phyloP scores from a whole-genome alignment of 2,888 invertebrate species.

The Drosophila basisetae region DNA sequence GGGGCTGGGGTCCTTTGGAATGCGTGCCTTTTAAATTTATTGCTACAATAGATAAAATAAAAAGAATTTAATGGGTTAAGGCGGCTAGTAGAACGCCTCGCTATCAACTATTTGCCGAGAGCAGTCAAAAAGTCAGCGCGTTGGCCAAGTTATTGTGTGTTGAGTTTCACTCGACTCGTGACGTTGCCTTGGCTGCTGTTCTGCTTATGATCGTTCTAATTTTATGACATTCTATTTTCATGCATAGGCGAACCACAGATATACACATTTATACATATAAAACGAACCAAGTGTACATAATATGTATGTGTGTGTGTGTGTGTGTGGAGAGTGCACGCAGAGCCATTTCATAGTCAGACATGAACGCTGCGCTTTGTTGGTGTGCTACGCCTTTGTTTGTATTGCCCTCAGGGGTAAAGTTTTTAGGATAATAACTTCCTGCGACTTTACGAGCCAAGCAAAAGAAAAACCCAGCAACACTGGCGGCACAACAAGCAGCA shows the following conservation, averaged over 20 bases:
- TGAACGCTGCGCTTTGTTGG: slow-evolving; percentile 76
- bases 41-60: slow-evolving; percentile 49
- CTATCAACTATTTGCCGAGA: slow-evolving; percentile 71
- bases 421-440: slow-evolving; percentile 83
- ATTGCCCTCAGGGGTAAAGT: slow-evolving; percentile 82
- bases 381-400: slow-evolving; percentile 78
- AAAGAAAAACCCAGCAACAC: slow-evolving; percentile 63
- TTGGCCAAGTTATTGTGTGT: slow-evolving; percentile 56
- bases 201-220: slow-evolving; percentile 76
- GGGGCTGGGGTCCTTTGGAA: slow-evolving; percentile 4
- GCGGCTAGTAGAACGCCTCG: slow-evolving; percentile 63
- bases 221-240: slow-evolving; percentile 79
- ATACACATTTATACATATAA: slow-evolving; percentile 7
- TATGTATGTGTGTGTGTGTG: slow-evolving; percentile 17
- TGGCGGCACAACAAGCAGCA: slow-evolving; percentile 30
- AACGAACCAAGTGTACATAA: slow-evolving; percentile 5
- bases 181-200: slow-evolving; percentile 30
- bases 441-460: slow-evolving; percentile 78
- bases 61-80: slow-evolving; percentile 68
- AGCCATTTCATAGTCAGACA: slow-evolving; percentile 74
- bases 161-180: slow-evolving; percentile 25
- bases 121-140: slow-evolving; percentile 68
- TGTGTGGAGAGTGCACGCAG: slow-evolving; percentile 51
- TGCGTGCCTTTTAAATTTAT: slow-evolving; percentile 18
- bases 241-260: slow-evolving; percentile 64